phyloP scores from a whole-genome alignment of 2,113 vertebrate genomes.

The Synodontis membranacea region DNA sequence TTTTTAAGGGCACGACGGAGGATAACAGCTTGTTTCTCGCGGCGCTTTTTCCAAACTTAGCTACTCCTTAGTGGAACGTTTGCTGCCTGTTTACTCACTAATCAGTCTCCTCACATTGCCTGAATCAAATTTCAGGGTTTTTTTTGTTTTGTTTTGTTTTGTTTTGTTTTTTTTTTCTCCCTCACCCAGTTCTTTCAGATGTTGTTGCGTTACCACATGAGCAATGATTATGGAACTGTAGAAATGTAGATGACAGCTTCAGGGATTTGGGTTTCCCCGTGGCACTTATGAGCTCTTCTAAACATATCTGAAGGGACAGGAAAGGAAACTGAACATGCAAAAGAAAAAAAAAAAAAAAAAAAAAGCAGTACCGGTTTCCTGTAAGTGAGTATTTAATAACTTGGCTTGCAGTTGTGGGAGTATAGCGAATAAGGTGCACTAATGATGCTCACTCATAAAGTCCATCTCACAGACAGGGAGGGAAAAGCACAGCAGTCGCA shows the following conservation, averaged over 20 bases:
- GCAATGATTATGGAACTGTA: background rate
- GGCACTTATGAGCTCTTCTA: background rate
- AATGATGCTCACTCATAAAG: conserved; percentile 53
- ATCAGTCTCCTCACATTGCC: background rate
- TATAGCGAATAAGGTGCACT: conserved; percentile 29
- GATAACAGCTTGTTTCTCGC: background rate
- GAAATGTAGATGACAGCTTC: background rate
- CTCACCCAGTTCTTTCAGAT: background rate
- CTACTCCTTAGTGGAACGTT: background rate
- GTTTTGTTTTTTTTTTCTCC: too few relatives aligned
- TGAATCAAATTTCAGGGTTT: background rate
- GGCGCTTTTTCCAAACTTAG: background rate
- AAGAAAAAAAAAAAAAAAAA: too few relatives aligned
- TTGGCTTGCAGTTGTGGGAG: conserved; percentile 46
- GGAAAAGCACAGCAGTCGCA: conserved; percentile 13
- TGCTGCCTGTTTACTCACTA: background rate
- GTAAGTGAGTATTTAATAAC: conserved; percentile 49
- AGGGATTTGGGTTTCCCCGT: background rate
- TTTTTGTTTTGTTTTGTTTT: too few relatives aligned
- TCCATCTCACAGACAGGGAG: conserved; percentile 24
- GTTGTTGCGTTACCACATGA: background rate
- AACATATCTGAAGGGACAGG: background rate
- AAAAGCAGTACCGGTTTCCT: background rate
- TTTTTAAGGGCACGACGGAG: conserved; percentile 1
- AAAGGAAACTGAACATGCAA: background rate